Conservation (phyloP, 2,888 invertebrate species). For the Lordiphosa andalusiaca region DNA sequence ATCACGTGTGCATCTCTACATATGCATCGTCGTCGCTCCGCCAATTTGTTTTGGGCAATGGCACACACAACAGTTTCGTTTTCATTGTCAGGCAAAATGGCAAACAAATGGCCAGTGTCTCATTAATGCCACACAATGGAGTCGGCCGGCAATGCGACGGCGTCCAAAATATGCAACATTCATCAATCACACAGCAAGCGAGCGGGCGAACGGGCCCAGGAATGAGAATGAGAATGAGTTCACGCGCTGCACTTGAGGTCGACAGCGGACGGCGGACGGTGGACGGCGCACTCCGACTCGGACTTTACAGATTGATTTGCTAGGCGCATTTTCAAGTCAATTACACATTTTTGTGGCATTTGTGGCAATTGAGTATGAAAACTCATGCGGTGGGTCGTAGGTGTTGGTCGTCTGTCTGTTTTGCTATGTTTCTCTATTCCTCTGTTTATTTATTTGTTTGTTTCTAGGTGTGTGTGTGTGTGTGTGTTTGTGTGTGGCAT, state of each 20-base stretch:
- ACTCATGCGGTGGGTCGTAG: constrained; percentile 66
- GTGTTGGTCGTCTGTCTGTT: constrained; percentile 61
- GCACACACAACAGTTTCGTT: constrained; percentile 27
- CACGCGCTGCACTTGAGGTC: constrained; percentile 70
- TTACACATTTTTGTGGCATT: constrained; percentile 75
- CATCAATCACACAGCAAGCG: constrained; percentile 72
- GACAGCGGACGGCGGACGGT: constrained; percentile 24
- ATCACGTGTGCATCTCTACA: constrained; percentile 6
- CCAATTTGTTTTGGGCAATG: constrained; percentile 25
- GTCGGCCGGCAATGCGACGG: constrained; percentile 60
- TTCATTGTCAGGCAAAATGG: constrained; percentile 52
- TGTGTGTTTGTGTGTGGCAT: constrained; percentile 53
- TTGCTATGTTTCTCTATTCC: constrained; percentile 42
- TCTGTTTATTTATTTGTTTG: constrained; percentile 27
- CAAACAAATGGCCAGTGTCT: constrained; percentile 69
- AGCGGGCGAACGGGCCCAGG: constrained; percentile 25
- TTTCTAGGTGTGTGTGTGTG: constrained; percentile 24
- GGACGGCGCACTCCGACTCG: constrained; percentile 4
- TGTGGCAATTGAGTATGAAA: constrained; percentile 64
- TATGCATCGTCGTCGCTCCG: background rate
- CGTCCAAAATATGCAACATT: constrained; percentile 76
- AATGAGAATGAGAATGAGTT: constrained; percentile 64
- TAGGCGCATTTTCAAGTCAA: constrained; percentile 76
- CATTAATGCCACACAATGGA: constrained; percentile 70
- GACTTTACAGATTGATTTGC: constrained; percentile 69